phyloP scores from a whole-genome alignment of 2,113 vertebrate genomes.

The Alligator sinensis region DNA sequence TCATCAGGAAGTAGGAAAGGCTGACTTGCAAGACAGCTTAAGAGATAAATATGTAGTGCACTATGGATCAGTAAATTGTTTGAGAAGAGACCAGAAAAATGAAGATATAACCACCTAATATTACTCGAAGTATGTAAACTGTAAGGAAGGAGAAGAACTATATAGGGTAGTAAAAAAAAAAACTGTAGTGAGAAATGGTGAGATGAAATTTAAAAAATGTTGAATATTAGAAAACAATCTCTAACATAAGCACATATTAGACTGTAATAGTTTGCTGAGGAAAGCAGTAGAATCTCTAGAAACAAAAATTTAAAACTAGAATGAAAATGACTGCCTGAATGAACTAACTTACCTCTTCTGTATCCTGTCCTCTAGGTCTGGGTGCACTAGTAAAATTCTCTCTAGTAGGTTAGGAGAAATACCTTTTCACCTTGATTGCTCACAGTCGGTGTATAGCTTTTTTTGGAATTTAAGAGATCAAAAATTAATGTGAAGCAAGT shows the following conservation, averaged over 20 bases:
- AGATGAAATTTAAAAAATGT: neutral
- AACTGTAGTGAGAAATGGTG: neutral
- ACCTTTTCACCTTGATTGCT: neutral
- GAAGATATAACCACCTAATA: neutral
- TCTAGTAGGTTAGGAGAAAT: neutral
- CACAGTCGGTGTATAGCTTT: neutral
- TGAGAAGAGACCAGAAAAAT: too few species aligned
- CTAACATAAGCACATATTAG: too few species aligned
- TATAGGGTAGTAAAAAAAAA: too few species aligned
- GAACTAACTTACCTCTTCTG: neutral
- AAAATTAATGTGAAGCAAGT: neutral
- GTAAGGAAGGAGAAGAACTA: neutral
- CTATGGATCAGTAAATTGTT: too few species aligned
- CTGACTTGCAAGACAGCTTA: neutral
- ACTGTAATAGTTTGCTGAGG: neutral
- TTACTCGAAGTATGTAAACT: neutral
- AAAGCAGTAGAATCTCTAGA: neutral
- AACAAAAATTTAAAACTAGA: neutral
- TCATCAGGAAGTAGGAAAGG: neutral
- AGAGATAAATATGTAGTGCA: neutral
- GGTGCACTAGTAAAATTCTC: neutral
- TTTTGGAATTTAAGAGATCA: neutral
- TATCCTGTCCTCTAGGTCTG: neutral
- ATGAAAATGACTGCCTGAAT: neutral
- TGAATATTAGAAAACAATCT: neutral